These are phyloP conservation scores for Echinometra lucunter DNA, from an alignment of 53 echinoderm and acorn worm genomes.

Conservation along the genomic window DNA sequence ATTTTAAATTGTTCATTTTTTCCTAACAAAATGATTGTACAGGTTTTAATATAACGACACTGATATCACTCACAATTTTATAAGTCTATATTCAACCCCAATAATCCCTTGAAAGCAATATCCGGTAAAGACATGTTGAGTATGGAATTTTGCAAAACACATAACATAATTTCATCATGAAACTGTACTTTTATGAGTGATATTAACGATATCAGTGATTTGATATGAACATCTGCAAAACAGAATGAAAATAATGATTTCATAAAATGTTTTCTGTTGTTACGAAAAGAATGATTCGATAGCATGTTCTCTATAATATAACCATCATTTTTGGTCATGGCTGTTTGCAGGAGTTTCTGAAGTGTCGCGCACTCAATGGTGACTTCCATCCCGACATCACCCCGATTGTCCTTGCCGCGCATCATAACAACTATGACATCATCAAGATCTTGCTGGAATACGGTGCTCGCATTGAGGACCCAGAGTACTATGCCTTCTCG, in stretches of 20 bases:
- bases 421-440: conserved; percentile 99
- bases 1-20: too few relatives aligned
- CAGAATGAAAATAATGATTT: too few relatives aligned
- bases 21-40: too few relatives aligned
- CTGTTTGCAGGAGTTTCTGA: conserved; percentile 84
- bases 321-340: not conserved
- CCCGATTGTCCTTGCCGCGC: conserved; percentile 96
- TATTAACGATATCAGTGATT: too few relatives aligned
- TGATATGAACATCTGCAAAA: too few relatives aligned
- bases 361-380: conserved; percentile 95
- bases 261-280: not conserved
- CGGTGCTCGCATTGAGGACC: conserved; percentile 97
- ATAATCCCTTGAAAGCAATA: not conserved
- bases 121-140: not conserved
- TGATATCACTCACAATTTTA: too few relatives aligned
- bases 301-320: not conserved
- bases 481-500: conserved; percentile 96
- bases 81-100: too few relatives aligned
- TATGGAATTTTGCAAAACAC: too few relatives aligned
- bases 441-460: conserved; percentile 96
- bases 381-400: conserved; percentile 99
- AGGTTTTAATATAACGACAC: too few relatives aligned
- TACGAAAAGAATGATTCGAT: not conserved
- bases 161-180: too few relatives aligned
- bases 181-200: too few relatives aligned